These are phyloP conservation scores for Drosophila varians DNA, from an alignment of 1,140 invertebrate genomes.

Conservation along the genomic window DNA sequence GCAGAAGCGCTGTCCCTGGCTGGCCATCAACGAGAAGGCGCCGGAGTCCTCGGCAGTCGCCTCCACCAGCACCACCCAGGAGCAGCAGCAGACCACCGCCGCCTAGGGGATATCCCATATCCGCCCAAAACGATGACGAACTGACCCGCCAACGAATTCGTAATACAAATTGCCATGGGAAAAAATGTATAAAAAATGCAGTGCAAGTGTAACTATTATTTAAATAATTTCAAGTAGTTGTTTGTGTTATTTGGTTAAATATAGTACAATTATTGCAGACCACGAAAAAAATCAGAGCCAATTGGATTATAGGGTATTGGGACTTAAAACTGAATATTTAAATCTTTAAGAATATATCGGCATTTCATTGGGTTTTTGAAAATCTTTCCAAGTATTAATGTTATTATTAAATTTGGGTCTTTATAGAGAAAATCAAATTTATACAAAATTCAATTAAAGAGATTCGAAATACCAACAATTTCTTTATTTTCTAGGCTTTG, in stretches of 20 bases:
- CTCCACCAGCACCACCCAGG: conserved; percentile 81
- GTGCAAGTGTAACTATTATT: conserved; percentile 19
- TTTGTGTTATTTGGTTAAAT: conserved; percentile 45
- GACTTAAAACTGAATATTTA: too few species aligned
- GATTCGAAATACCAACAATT: too few species aligned
- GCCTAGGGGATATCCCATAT: conserved; percentile 72
- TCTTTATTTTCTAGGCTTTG: not conserved
- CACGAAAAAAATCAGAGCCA: not conserved
- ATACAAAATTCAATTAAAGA: too few species aligned
- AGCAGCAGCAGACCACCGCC: conserved; percentile 71
- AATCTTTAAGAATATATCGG: too few species aligned
- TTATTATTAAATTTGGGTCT: too few species aligned
- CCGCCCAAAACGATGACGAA: conserved; percentile 27
- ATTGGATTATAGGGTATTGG: too few species aligned
- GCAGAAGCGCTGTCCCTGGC: conserved; percentile 87
- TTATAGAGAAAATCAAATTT: too few species aligned
- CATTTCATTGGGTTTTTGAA: too few species aligned
- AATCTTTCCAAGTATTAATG: too few species aligned
- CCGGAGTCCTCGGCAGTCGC: conserved; percentile 81
- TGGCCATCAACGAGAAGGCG: conserved; percentile 86
- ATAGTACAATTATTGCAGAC: conserved; percentile 46
- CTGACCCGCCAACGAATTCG: conserved; percentile 22
- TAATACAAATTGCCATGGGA: conserved; percentile 56
- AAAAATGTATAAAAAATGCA: conserved; percentile 40
- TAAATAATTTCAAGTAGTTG: conserved; percentile 50